Base-by-base conservation (phyloP, 1,140 invertebrate genomes). In the Drosophila bocqueti region DNA sequence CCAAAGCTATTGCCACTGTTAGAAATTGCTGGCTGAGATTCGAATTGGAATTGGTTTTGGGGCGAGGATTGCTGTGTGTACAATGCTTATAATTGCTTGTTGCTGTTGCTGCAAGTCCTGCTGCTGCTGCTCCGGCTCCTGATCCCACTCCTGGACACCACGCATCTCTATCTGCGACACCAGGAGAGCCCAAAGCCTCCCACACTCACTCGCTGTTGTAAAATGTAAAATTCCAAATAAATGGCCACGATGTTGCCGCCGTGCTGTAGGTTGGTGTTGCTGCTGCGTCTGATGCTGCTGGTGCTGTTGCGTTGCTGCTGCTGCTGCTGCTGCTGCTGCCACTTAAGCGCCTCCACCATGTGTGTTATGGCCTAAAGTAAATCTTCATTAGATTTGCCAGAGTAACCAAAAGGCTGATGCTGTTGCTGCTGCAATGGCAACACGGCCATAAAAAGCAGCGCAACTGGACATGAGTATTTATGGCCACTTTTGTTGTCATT, bases 301-400 rank as follows among this genome's bases (percentile, higher is more conserved):
- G n/a, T 55, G 52, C 31, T 45, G 29, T 16, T 54, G 52, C 52
- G 52, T 34, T 45, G 31, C 29, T 55, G 52, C 13, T 36, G 40
- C n/a, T 62, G 76, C 50, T 62, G 76, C 50, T 73, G 76, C 52
- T 75, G 76, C 50, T 73, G 76, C 58, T 75, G 69, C 81, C 81
- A 89, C 78, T 89, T 89, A 89, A 89, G 84, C 85, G 85, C 67
- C 75, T 68, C 74, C 64, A 66, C 47, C 64, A 65, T 76, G 72
- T 89, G 85, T 90, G 85, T 90, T 90, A 90, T 90, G 82, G 85
- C 86, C 85, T 90, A 91, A 91, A 91, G 89, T 91, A 91, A 91
- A 91, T 91, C 89, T 91, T 91, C 89, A 91, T 91, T 91, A 91
- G 89, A 86, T 86, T 89, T 86, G 83, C 83, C 68, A 84, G 74